Conservation (phyloP, 2,888 invertebrate genomes). For the Diarsia rubi region DNA sequence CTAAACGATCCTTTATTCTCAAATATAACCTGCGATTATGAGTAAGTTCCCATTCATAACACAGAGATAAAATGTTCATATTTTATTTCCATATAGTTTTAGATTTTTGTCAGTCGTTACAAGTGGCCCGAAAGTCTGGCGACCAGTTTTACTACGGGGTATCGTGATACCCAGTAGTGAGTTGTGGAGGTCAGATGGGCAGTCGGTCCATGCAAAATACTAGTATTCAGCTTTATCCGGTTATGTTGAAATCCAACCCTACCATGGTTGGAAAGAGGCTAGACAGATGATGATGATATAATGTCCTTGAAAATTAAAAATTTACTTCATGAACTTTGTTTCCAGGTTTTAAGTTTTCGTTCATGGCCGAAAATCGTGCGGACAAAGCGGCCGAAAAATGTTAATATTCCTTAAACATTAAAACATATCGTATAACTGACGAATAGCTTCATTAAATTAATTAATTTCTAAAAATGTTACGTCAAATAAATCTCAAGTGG, state of each 20-base stretch:
- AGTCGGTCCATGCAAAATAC: neutral
- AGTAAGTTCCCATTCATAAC: conserved; percentile 4
- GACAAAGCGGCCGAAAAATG: neutral
- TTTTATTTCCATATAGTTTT: neutral
- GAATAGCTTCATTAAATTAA: conserved; percentile 49
- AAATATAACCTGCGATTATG: neutral
- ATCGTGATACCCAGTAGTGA: neutral
- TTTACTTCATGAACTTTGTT: no score
- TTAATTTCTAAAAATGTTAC: conserved; percentile 48
- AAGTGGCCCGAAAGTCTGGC: no score
- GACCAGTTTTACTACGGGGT: neutral
- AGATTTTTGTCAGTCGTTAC: neutral
- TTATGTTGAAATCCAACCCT: neutral
- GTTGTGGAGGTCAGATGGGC: neutral
- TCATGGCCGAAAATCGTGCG: neutral
- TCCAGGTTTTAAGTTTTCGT: no score
- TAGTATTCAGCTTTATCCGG: neutral
- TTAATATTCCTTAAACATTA: neutral
- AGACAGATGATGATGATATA: neutral
- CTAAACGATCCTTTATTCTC: neutral
- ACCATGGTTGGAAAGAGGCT: neutral
- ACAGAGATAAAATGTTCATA: conserved; percentile 6
- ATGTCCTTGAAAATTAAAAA: no score
- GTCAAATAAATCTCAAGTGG: conserved; percentile 49
- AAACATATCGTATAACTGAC: conserved; percentile 52